Evolutionary conservation across 2,888 invertebrate species (phyloP).

Genomic region (Pachymerium ferrugineum): DNA sequence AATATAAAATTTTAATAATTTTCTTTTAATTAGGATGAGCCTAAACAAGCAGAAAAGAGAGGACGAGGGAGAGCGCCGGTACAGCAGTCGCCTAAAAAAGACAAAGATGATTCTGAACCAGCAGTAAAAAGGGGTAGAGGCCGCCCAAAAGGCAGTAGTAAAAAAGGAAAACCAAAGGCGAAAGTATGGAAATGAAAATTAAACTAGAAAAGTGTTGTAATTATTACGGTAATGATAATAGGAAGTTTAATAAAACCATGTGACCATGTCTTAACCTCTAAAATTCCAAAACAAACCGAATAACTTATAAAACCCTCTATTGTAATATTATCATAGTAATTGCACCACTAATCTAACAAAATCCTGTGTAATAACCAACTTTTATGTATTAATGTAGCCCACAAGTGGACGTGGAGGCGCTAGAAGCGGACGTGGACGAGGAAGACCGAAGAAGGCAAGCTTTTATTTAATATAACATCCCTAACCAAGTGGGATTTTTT

Average conservation of each 20-base stretch:
- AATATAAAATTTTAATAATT: no score
- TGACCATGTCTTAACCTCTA: no score
- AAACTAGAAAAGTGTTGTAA: no score
- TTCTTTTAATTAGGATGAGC: slow-evolving; percentile 35
- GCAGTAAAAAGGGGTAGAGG: slow-evolving; percentile 56
- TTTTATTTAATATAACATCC: neutral
- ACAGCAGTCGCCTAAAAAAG: slow-evolving; percentile 39
- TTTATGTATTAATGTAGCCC: neutral
- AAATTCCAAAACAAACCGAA: no score
- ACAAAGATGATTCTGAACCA: slow-evolving; percentile 42
- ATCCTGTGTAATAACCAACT: neutral
- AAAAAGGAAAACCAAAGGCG: slow-evolving; percentile 50
- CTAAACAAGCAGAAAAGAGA: slow-evolving; percentile 42
- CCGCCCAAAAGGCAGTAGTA: slow-evolving; percentile 53
- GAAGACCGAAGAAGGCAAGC: slow-evolving; percentile 1
- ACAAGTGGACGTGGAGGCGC: slow-evolving; percentile 2
- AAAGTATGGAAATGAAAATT: no score
- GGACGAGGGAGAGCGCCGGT: slow-evolving; percentile 37
- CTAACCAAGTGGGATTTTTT: no score
- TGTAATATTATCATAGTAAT: no score
- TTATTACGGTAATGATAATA: no score
- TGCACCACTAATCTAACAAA: no score
- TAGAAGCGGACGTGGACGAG: neutral
- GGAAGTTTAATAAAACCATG: no score
- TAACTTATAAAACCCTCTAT: no score